Percentiles rank a stretch among this genome's conserved stretches.
Conservation (phyloP, 1,140 invertebrate species). For the Dryas iulia region DNA sequence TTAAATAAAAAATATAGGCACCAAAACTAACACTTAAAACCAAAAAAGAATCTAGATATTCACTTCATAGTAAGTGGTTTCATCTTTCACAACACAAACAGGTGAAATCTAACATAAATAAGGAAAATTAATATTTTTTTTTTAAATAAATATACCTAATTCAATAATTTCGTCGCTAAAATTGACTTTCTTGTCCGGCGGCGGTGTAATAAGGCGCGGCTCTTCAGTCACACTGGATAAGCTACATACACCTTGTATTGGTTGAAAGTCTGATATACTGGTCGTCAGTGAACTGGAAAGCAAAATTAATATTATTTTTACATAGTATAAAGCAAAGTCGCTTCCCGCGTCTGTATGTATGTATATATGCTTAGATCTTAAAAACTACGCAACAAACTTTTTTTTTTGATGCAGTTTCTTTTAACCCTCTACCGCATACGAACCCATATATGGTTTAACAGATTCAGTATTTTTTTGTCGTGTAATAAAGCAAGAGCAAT, state of each 20-base stretch:
- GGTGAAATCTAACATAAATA: too few relatives aligned
- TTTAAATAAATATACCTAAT: conserved; percentile 46
- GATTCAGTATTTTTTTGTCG: too few relatives aligned
- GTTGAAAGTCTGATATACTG: conserved; percentile 37
- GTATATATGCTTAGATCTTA: too few relatives aligned
- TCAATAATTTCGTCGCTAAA: conserved; percentile 59
- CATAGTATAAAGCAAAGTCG: too few relatives aligned
- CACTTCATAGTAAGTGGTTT: background rate
- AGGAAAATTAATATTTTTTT: too few relatives aligned
- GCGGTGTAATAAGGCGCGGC: conserved; percentile 43
- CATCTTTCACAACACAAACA: background rate
- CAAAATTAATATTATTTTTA: background rate
- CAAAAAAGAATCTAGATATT: background rate
- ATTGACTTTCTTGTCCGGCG: conserved; percentile 42
- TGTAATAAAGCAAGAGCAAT: too few relatives aligned
- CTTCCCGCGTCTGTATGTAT: too few relatives aligned
- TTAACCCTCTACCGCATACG: too few relatives aligned
- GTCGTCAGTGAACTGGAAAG: conserved; percentile 46
- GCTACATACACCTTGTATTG: conserved; percentile 36
- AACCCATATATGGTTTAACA: too few relatives aligned
- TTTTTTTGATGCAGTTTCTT: too few relatives aligned
- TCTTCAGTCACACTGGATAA: conserved; percentile 47
- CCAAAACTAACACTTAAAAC: background rate
- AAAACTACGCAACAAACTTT: too few relatives aligned
- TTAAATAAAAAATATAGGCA: too few relatives aligned